Percentiles rank a stretch among this genome's conserved stretches.
Evolutionary conservation across 2,113 vertebrate species (phyloP).

Genomic region (Sebastes fasciatus): DNA sequence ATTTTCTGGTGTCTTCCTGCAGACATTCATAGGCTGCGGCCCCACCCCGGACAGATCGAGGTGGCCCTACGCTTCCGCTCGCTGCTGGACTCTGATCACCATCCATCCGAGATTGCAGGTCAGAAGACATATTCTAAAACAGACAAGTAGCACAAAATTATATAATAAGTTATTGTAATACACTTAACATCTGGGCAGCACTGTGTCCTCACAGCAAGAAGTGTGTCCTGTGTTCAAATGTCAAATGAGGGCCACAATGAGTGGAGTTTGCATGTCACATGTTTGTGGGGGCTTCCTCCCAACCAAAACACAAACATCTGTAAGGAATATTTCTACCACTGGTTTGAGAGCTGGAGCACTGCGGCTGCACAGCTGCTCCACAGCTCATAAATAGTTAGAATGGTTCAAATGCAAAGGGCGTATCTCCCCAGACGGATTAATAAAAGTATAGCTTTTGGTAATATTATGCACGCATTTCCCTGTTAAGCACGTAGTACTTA

Average conservation of each 20-base stretch:
- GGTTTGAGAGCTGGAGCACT: slow-evolving; percentile 4
- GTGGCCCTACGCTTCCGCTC: slow-evolving; percentile 96
- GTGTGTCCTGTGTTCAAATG: neutral
- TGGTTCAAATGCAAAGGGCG: neutral
- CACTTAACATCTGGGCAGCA: neutral
- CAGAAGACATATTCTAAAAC: slow-evolving; percentile 30
- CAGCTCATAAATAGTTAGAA: slow-evolving; percentile 9
- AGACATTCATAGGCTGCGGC: slow-evolving; percentile 95
- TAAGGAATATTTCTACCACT: neutral
- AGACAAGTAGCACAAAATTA: neutral
- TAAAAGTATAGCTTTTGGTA: slow-evolving; percentile 6
- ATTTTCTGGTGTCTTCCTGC: slow-evolving; percentile 33
- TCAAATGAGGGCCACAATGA: no score
- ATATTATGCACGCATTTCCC: neutral
- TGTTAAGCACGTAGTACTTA: slow-evolving; percentile 8
- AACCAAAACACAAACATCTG: neutral
- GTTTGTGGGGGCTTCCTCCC: neutral
- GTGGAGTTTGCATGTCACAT: neutral
- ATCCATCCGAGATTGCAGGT: slow-evolving; percentile 98
- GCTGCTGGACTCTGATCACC: slow-evolving; percentile 96
- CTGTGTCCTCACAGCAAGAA: neutral
- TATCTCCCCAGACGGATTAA: neutral
- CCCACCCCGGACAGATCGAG: slow-evolving; percentile 93
- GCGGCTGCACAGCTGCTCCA: neutral
- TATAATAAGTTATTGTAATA: neutral